Evolutionary conservation across 2,888 invertebrate genomes (phyloP).

Genomic region (Aromia moschata): DNA sequence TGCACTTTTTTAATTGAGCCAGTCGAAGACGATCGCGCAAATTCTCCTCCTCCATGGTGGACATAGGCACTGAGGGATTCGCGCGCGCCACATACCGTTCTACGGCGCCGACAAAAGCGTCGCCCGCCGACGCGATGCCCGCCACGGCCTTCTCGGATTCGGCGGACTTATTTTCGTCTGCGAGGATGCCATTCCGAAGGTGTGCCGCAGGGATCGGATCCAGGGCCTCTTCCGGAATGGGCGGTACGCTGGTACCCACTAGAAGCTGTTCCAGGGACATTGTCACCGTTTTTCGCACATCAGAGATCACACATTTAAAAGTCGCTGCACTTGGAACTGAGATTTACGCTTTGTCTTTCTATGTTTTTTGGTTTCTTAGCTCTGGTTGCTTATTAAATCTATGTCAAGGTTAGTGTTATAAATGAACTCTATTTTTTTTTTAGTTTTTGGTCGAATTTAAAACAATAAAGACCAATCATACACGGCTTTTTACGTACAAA

Average conservation of each 20-base stretch:
- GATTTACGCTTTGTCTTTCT: no score
- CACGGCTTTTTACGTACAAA: no score
- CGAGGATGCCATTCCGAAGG: conserved; percentile 24
- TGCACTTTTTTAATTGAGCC: conserved; percentile 72
- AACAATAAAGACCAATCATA: no score
- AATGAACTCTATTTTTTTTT: no score
- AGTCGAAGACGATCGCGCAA: conserved; percentile 70
- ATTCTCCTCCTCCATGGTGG: conserved; percentile 77
- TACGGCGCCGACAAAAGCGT: no score
- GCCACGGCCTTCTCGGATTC: conserved; percentile 33
- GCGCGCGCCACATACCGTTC: conserved; percentile 50
- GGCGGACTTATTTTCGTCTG: conserved; percentile 30
- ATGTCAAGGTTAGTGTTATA: no score
- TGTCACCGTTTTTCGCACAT: conserved; percentile 30
- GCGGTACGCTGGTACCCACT: conserved; percentile 29
- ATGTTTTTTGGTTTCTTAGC: no score
- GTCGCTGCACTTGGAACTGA: not conserved
- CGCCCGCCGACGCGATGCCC: conserved; percentile 41
- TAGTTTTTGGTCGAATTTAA: no score
- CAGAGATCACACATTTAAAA: conserved; percentile 14
- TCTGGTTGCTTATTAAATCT: no score
- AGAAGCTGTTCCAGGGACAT: conserved; percentile 31
- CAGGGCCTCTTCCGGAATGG: conserved; percentile 14
- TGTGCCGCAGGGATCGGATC: conserved; percentile 28
- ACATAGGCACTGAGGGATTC: conserved; percentile 63